Evolutionary conservation across 1,140 invertebrate species (phyloP), one percentile per base, ranked within the genome.

Genomic region (Plectrocnemia conspersa): DNA sequence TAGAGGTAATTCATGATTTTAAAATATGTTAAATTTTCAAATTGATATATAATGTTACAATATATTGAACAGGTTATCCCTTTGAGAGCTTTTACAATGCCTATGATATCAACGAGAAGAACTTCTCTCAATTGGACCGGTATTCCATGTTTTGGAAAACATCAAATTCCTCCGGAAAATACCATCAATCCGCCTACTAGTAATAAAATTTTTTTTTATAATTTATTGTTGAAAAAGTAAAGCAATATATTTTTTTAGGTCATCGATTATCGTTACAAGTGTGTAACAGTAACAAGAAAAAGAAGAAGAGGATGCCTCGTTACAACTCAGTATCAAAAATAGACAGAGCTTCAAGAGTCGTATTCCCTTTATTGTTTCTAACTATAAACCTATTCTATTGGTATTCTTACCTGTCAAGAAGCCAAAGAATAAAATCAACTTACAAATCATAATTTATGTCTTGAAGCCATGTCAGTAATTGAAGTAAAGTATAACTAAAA

Each of bases 301-400:
- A 77, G 64, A 69, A 79, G 65, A 71, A 76, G 65, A 65, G 77
- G 35, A 77, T 79, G 2, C 82, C 82, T 1, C 70, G 82, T 52
- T 84, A 80, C 63, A 90, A 90, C 66, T 88, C 85, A 4, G 87
- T 90, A 1, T 89, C 86, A 16, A 86, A 88, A 69, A 86, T 89
- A 36, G 87, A 90, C 68, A 75, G 82, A 7, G 80, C 82, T 9
- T 88, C 86, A 15, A 70, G 88, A 11, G 72, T 88, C 21, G 79
- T 88, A 21, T 90, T 90, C 66, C 88, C 88, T 1, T 58, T 89
- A 27, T 76, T 85, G 23, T 90, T 89, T 64, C 66, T 89, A 2
- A 75, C 83, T 16, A 86, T 90, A 50, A 90, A 90, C 67, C 68
- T 87, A 35, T 84, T 87, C 68, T 90, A 90, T 64, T 89, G 87